Conservation (phyloP, 1,140 invertebrate species). For the Drosophila mojavensis region DNA sequence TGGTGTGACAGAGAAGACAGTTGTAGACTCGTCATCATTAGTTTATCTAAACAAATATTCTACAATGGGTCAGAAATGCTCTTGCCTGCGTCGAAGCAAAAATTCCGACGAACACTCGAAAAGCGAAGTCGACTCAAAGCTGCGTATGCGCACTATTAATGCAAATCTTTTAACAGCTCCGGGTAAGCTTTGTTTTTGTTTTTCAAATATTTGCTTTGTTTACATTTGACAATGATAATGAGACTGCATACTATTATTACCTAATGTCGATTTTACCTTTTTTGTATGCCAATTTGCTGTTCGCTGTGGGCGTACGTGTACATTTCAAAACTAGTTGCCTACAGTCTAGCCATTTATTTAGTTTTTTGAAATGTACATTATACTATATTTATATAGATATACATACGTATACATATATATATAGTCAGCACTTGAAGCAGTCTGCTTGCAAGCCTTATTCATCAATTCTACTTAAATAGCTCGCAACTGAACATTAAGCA, state of each 20-base stretch:
- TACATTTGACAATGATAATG: conserved; percentile 10
- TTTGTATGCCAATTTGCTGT: conserved; percentile 27
- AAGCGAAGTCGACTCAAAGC: conserved; percentile 1
- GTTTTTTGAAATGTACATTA: background rate
- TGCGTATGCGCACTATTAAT: conserved; percentile 49
- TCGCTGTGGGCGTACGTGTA: conserved; percentile 31
- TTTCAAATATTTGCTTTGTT: conserved; percentile 13
- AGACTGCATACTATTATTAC: conserved; percentile 24
- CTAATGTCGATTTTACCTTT: conserved; percentile 33
- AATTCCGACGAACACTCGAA: background rate
- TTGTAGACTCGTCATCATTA: too few relatives aligned
- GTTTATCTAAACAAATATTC: background rate
- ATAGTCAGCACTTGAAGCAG: background rate
- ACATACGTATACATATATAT: background rate
- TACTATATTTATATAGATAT: background rate
- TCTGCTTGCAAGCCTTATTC: conserved; percentile 10
- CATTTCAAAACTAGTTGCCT: conserved; percentile 29
- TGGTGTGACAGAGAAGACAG: background rate
- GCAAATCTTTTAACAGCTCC: conserved; percentile 37
- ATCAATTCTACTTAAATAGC: conserved; percentile 25
- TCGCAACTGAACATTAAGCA: conserved; percentile 36
- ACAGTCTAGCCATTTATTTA: conserved; percentile 7
- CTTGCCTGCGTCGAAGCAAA: conserved; percentile 11
- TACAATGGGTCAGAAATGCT: conserved; percentile 49
- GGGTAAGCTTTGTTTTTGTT: conserved; percentile 18